Evolutionary conservation across 2,888 invertebrate genomes (phyloP), one percentile per base, ranked within the genome.

Genomic region (Scaptomyza reducta): DNA sequence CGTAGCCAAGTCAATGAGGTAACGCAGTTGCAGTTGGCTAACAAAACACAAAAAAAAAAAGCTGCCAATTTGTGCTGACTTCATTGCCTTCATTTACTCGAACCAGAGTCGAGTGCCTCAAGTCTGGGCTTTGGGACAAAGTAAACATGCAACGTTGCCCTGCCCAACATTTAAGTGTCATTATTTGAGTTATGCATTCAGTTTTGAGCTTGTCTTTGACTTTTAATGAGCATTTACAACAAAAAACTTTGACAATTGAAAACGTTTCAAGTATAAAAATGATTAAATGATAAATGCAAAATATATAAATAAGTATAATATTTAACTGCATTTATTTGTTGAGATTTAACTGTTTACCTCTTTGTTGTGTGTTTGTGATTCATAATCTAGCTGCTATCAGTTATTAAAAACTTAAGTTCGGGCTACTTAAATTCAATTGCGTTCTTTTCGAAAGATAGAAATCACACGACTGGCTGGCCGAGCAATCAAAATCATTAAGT

Each of bases 401-500:
- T 25, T 14, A 14, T 72, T 74, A 69, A 63, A 59, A 62, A 45
- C 11, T 58, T 41, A 62, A 60, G 56, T 56, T 56, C 5, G 7
- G 29, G 38, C 59, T 59, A 50, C 70, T 74, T 50, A 46, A 55
- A 76, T 57, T 70, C 76, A 75, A 74, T 66, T 70, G 70, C 70
- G 75, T 65, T 75, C 60, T 61, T 18, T 18, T 6, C 13, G 3
- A 22, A 41, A 44, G 53, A 60, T 54, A 44, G 33, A 54, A 65
- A 60, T 60, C 50, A 41, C 9, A 47, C 46, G 22, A 22, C 22
- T n/a, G n/a, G n/a, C n/a, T n/a, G n/a, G n/a, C n/a, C n/a, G n/a
- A n/a, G n/a, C n/a, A n/a, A n/a, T n/a, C n/a, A n/a, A n/a, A n/a
- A n/a, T 82, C 74, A 74, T 85, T 70, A 82, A 77, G 56, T 67